Evolutionary conservation across 2,797 vertebrate species (phyloP).

Genomic region (Megaceryle alcyon): DNA sequence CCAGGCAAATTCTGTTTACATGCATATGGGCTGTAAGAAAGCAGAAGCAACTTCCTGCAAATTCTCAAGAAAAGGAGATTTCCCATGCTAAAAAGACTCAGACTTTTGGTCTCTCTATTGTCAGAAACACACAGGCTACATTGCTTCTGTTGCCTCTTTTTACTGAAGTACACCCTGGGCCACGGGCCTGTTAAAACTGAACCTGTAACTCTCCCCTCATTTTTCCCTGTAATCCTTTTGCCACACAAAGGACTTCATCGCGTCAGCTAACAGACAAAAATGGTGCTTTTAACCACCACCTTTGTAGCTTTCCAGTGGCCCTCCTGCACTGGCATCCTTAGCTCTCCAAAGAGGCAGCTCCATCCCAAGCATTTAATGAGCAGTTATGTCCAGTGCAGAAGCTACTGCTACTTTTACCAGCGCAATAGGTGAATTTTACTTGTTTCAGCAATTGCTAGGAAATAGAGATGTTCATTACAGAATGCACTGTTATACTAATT

Average conservation of each 20-base stretch:
- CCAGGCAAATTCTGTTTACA: not conserved
- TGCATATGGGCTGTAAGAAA: not conserved
- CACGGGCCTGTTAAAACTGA: not conserved
- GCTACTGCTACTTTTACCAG: not conserved
- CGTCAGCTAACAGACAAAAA: not conserved
- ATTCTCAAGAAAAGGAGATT: not conserved
- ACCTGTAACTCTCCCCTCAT: not conserved
- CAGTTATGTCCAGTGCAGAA: not conserved
- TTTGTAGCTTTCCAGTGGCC: not conserved
- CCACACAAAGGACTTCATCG: not conserved
- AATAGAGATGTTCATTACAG: not conserved
- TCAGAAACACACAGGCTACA: not conserved
- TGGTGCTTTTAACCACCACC: accelerated
- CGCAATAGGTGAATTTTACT: not conserved
- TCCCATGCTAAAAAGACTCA: not conserved
- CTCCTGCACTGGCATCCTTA: not conserved
- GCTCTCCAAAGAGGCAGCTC: not conserved
- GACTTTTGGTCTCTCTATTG: not conserved
- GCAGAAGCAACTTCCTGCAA: not conserved
- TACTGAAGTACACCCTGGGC: not conserved
- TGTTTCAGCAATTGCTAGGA: not conserved
- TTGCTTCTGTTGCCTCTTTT: not conserved
- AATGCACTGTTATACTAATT: not conserved
- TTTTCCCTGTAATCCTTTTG: not conserved
- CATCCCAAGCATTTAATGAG: not conserved